Percentiles rank a stretch among this genome's conserved stretches.
Conservation (phyloP, 2,797 vertebrate species). For the Galaxias olidus region DNA sequence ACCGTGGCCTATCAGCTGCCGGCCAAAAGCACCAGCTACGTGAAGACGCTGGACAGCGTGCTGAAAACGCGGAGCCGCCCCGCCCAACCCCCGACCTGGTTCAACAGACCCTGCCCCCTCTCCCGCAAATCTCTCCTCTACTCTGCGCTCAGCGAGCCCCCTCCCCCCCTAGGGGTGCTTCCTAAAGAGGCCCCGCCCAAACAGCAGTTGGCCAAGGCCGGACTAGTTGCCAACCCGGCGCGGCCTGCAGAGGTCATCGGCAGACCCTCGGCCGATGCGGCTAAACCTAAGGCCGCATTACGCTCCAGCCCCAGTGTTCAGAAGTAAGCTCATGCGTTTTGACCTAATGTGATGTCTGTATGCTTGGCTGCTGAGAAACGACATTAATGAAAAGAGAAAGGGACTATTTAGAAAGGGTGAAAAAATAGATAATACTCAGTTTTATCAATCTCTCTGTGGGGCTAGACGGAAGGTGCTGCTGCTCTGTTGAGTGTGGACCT, state of each 20-base stretch:
- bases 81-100: not conserved
- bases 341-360: not conserved
- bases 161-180: slow-evolving; percentile 22
- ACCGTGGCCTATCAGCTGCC: slow-evolving; percentile 90
- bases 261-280: not conserved
- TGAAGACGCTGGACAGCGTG: slow-evolving; percentile 92
- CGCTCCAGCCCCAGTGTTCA: slow-evolving; percentile 15
- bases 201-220: slow-evolving; percentile 7
- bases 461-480: too few relatives aligned
- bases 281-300: not conserved
- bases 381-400: too few relatives aligned
- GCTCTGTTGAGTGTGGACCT: too few relatives aligned
- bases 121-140: slow-evolving; percentile 49
- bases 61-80: slow-evolving; percentile 72
- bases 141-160: slow-evolving; percentile 20
- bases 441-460: too few relatives aligned
- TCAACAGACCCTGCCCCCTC: slow-evolving; percentile 71
- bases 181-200: slow-evolving; percentile 39
- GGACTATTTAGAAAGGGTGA: too few relatives aligned
- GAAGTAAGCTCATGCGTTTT: slow-evolving; percentile 32
- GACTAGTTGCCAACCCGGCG: slow-evolving; percentile 29
- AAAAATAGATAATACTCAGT: too few relatives aligned
- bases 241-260: not conserved
- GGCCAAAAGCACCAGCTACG: slow-evolving; percentile 91
- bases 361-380: too few relatives aligned